These are phyloP conservation scores for Podotricha telesiphe DNA, from an alignment of 2,888 invertebrate genomes.

Conservation along the genomic window DNA sequence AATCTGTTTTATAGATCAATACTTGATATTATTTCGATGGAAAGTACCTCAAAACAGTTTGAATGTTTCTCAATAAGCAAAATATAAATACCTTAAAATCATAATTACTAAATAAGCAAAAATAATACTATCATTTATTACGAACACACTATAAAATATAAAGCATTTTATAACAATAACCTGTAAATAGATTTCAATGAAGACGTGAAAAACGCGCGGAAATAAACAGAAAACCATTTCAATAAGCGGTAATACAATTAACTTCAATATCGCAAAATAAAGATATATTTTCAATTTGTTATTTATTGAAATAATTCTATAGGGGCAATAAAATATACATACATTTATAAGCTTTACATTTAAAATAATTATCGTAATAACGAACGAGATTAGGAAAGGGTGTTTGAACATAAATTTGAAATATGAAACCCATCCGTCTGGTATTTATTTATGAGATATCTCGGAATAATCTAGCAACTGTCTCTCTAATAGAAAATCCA, in stretches of 20 bases:
- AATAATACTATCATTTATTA: too few species aligned
- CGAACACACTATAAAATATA: background rate
- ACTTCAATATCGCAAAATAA: slow-evolving; percentile 10
- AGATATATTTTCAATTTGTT: slow-evolving; percentile 13
- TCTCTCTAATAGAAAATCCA: slow-evolving; percentile 30
- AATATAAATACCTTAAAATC: too few species aligned
- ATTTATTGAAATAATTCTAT: slow-evolving; percentile 10
- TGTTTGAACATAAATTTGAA: background rate
- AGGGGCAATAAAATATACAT: background rate
- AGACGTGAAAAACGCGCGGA: background rate
- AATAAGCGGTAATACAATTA: slow-evolving; percentile 2
- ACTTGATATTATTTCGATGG: too few species aligned
- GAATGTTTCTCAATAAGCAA: too few species aligned
- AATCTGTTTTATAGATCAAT: too few species aligned
- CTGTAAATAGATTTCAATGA: slow-evolving; percentile 7
- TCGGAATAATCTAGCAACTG: slow-evolving; percentile 15
- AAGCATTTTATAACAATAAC: background rate
- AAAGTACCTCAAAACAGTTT: too few species aligned
- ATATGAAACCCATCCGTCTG: slow-evolving; percentile 2
- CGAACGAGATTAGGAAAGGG: background rate
- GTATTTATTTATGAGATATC: slow-evolving; percentile 27
- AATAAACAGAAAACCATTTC: slow-evolving; percentile 6
- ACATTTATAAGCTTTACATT: background rate
- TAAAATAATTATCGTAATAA: slow-evolving; percentile 4
- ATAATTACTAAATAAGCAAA: too few species aligned